Base-by-base conservation (phyloP, 2,797 vertebrate genomes). In the Knipowitschia caucasica region DNA sequence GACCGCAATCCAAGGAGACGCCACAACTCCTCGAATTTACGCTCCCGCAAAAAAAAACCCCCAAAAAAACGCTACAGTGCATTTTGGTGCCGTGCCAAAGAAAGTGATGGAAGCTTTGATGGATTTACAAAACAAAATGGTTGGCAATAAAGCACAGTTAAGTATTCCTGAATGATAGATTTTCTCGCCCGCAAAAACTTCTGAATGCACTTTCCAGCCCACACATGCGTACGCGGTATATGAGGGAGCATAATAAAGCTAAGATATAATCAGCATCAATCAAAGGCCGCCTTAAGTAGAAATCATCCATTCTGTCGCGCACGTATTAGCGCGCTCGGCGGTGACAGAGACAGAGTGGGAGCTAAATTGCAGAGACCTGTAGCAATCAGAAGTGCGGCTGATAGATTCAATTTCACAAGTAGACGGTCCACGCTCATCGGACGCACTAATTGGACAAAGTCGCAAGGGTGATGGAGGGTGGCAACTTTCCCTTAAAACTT, bases 261-360 rank as follows among this genome's bases (percentile, higher is more conserved):
- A 56, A 80, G 77, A 84, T 71, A 69, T 53, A 85, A 87, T 86
- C 81, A 82, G 59, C 69, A 75, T 75, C 75, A 83, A 81, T 86
- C 78, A 78, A 65, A 71, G 70, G 53, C 44, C 1, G 49, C 61
- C 71, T 73, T 80, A 73, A 85, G 78, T 63, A 78, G 76, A 80
- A 84, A 85, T 86, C 69, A 80, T 77, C 76, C 63, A 61, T 82
- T 82, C 71, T 50, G 77, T 79, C 52, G 36, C 56, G 59, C 71
- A 78, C 61, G 69, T 58, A 81, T 82, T 63, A 80, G 80, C 59
- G 5, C 59, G 65, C 62, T 73, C 59, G 36, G 50, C 21, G 21
- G 47, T 70, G 84, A 85, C 79, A 62, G 59, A 83, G 80, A 84
- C 78, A 76, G 81, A 86, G 76, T 66, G 82, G 72, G 53, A 42